Evolutionary conservation across 2,113 vertebrate species (phyloP), one percentile per base, ranked within the genome.

Genomic region (Sus scrofa): DNA sequence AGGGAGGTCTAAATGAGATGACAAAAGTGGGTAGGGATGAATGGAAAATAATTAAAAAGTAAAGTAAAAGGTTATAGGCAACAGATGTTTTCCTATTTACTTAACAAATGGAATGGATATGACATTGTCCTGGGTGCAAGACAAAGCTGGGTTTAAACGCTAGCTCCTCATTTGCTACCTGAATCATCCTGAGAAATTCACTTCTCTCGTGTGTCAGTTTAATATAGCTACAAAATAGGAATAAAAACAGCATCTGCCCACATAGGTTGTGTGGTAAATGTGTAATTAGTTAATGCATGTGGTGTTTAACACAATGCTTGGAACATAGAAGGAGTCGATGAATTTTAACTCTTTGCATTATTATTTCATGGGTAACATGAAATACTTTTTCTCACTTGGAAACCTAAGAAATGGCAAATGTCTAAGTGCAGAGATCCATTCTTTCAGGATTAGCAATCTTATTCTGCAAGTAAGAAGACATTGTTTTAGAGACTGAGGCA

Each of bases 401-500:
- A 81, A 62, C 22, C 27, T 78, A 50, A 79, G 19, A 56, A 24
- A 78, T 1, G 52, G 70, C 44, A 94, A 79, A 70, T 34, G 26
- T 86, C 50, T 86, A 74, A 77, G 63, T 24, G 13, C 71, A 90
- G n/a, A 22, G 15, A 67, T 63, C n/a, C 20, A 1, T 84, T 91
- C 68, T 95, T 90, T 79, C 34, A 82, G 7, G 32, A 30, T 81
- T 67, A 94, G 14, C 56, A 68, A 15, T 85, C 88, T 65, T 74
- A 71, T 88, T 92, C 65, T 58, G 13, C 65, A 95, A 81, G 54
- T 39, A 68, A 75, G 39, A 81, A 67, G 44, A 60, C 60, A 52
- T 5, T 26, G 18, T 90, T 81, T 92, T 63, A 82, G 6, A 30
- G 26, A 75, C 19, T 75, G 86, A 96, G 87, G 75, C 94, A 95